These are phyloP conservation scores for Leptogaster cylindrica DNA, from an alignment of 2,888 invertebrate species.

Conservation along the genomic window DNA sequence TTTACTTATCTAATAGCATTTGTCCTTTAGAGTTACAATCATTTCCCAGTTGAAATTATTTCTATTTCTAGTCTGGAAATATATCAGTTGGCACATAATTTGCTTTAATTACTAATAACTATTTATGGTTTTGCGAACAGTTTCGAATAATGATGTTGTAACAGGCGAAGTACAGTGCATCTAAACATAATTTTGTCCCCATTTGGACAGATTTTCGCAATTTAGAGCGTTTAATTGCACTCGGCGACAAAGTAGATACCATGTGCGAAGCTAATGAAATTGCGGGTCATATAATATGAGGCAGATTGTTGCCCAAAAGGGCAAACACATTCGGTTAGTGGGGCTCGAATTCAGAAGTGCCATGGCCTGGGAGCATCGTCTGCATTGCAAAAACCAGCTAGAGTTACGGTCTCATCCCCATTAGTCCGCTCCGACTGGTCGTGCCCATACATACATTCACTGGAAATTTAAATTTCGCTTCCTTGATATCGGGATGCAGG, in stretches of 20 bases:
- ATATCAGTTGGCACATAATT: too few relatives aligned
- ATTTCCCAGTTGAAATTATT: too few relatives aligned
- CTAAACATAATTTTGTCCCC: too few relatives aligned
- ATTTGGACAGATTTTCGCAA: background rate
- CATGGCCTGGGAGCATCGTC: background rate
- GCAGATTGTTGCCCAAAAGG: background rate
- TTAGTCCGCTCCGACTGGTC: conserved; percentile 35
- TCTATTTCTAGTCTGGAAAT: too few relatives aligned
- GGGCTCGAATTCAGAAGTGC: background rate
- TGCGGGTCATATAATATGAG: conserved; percentile 3
- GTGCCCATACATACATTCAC: background rate
- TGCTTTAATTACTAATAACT: too few relatives aligned
- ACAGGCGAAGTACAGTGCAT: too few relatives aligned
- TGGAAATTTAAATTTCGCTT: conserved; percentile 18
- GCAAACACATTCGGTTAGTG: background rate
- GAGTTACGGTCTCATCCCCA: conserved; percentile 39
- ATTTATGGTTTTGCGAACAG: too few relatives aligned
- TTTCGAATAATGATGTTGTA: too few relatives aligned
- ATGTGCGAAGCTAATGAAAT: conserved; percentile 19
- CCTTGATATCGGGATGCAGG: conserved; percentile 19
- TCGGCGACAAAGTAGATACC: background rate
- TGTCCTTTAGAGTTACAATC: too few relatives aligned
- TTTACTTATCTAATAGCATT: too few relatives aligned
- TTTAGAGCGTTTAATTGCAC: background rate
- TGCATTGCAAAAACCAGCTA: conserved; percentile 4